Conservation (phyloP, 2,888 invertebrate genomes). For the Conistra vaccinii region DNA sequence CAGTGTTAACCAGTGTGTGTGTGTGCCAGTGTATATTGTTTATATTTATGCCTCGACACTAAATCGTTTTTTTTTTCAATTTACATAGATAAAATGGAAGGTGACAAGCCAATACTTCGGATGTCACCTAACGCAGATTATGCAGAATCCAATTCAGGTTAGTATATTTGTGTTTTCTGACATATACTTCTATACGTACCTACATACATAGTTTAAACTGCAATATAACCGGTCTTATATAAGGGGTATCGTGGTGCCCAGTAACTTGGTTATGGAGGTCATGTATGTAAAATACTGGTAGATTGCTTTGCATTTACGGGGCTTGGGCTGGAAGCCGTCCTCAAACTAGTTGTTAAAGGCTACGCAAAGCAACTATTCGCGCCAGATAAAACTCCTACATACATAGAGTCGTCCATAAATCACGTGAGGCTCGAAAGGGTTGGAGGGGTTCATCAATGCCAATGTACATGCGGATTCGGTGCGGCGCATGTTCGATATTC, state of each 20-base stretch:
- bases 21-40: too few species aligned
- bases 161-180: conserved; percentile 2
- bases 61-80: neutral
- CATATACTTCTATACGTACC: too few species aligned
- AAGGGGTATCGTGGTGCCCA: neutral
- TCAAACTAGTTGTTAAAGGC: neutral
- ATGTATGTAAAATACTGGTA: neutral
- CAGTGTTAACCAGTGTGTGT: too few species aligned
- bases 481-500: too few species aligned
- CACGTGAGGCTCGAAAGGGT: too few species aligned
- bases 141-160: conserved; percentile 26
- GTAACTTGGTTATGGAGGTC: neutral
- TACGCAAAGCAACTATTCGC: neutral
- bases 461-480: too few species aligned
- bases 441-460: too few species aligned
- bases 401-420: too few species aligned
- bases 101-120: conserved; percentile 71
- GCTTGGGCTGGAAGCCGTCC: neutral
- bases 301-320: too few species aligned
- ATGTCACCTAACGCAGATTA: conserved; percentile 29
- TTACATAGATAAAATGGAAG: conserved; percentile 61
- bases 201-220: neutral
- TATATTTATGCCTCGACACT: too few species aligned
- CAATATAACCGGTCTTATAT: neutral
- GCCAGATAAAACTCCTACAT: neutral